These are phyloP conservation scores for Dynastes grantii DNA, from an alignment of 2,888 invertebrate species.

Conservation along the genomic window DNA sequence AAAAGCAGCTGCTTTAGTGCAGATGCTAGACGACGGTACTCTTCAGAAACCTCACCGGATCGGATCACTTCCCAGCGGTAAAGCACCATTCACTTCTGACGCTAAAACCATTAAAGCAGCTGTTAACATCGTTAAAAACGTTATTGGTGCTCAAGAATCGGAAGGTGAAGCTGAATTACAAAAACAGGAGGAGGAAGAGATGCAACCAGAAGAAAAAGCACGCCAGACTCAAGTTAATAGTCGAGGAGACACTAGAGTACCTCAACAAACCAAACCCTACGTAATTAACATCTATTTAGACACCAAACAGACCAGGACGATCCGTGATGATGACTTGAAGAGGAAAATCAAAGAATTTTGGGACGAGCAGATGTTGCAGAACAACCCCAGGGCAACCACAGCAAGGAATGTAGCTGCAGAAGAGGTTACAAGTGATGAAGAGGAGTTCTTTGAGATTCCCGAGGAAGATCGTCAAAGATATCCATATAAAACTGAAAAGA, in stretches of 20 bases:
- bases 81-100: background rate
- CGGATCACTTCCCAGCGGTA: slow-evolving; percentile 2
- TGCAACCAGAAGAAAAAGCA: no score
- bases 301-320: slow-evolving; percentile 37
- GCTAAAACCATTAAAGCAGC: background rate
- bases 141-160: background rate
- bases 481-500: background rate
- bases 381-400: background rate
- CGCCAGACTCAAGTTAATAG: background rate
- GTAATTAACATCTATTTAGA: slow-evolving; percentile 46
- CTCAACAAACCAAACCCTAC: slow-evolving; percentile 11
- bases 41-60: slow-evolving; percentile 5
- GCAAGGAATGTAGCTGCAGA: background rate
- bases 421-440: background rate
- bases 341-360: slow-evolving; percentile 37
- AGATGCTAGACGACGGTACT: slow-evolving; percentile 9
- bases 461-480: background rate
- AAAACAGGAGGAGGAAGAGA: background rate
- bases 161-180: background rate
- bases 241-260: background rate
- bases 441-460: background rate
- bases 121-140: slow-evolving; percentile 13
- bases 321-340: slow-evolving; percentile 20
- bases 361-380: slow-evolving; percentile 3
- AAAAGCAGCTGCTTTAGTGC: slow-evolving; percentile 20